Base-by-base conservation (phyloP, 2,113 vertebrate species). In the Dipodomys merriami region DNA sequence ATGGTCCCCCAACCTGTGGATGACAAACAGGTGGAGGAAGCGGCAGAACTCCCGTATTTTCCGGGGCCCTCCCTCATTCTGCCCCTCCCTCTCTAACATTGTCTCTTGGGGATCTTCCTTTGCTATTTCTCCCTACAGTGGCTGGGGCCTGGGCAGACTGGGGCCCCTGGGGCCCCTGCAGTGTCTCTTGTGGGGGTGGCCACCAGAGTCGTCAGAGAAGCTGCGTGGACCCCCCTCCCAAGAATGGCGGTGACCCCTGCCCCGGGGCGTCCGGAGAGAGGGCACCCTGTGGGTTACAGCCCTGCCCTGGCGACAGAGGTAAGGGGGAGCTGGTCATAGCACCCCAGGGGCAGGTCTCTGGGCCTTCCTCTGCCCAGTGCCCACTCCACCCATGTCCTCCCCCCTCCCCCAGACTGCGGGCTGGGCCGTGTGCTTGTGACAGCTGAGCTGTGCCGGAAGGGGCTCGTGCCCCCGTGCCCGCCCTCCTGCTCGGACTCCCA, bases 191-290 rank as follows among this genome's bases (percentile, higher is more conserved):
- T 33, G 98, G 98, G n/a, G 98, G 99, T 4, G 99, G 99, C 0
- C 96, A 98, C 60, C 97, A 92, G 78, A 96, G 86, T 88, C 98
- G 98, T 71, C 97, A 74, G 65, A 98, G 99, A 82, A 97, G 94
- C 95, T 99, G 99, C 93, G 97, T 98, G 0, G 97, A 98, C 49
- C 99, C 99, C 7, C 99, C 98, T 0, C 98, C 98, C 1, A 99
- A 99, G 96, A 99, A 99, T 0, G 97, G 98, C 0, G 99, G 99
- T 0, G 95, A 72, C 20, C 97, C 97, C 11, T 99, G 99, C 27
- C 95, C 97, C 0, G 99, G 99, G 10, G 96, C 98, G 84, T 97
- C 97, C 10, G 94, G 97, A n/a, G 98, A 99, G 96, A 98, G 94
- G 15, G 97, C 98, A n/a, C 97, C 97, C 71, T 99, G 99, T 79